Percentiles rank a stretch among this genome's conserved stretches.
These are phyloP conservation scores for Prionailurus bengalensis DNA, from an alignment of 2,113 vertebrate genomes.

Conservation along the genomic window DNA sequence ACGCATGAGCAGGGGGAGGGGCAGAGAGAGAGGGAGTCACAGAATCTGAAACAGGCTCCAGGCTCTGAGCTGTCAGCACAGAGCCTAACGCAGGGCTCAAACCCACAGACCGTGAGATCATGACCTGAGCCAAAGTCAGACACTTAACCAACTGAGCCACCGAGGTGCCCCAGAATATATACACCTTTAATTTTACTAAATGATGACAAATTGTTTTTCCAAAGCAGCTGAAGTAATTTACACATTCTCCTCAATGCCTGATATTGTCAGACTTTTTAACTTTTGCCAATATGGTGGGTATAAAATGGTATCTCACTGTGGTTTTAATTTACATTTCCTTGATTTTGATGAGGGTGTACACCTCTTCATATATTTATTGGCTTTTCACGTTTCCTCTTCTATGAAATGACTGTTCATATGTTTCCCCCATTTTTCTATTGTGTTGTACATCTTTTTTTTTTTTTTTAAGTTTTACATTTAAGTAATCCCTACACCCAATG, in stretches of 20 bases:
- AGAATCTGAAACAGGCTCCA: too few species aligned
- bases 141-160: too few species aligned
- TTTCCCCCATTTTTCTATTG: not conserved
- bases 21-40: too few species aligned
- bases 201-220: not conserved
- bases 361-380: not conserved
- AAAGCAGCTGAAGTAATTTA: not conserved
- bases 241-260: not conserved
- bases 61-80: too few species aligned
- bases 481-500: too few species aligned
- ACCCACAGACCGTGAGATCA: too few species aligned
- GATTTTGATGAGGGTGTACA: not conserved
- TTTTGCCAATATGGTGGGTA: not conserved
- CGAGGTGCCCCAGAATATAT: too few species aligned
- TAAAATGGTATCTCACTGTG: not conserved
- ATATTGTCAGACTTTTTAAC: not conserved
- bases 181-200: not conserved
- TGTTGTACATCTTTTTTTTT: not conserved
- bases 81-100: too few species aligned
- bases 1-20: too few species aligned
- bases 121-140: too few species aligned
- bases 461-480: too few species aligned
- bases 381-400: slow-evolving; percentile 1
- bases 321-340: not conserved
- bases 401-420: not conserved